These are phyloP conservation scores for Pseudochaenichthys georgianus DNA, from an alignment of 2,797 vertebrate genomes.

Conservation along the genomic window DNA sequence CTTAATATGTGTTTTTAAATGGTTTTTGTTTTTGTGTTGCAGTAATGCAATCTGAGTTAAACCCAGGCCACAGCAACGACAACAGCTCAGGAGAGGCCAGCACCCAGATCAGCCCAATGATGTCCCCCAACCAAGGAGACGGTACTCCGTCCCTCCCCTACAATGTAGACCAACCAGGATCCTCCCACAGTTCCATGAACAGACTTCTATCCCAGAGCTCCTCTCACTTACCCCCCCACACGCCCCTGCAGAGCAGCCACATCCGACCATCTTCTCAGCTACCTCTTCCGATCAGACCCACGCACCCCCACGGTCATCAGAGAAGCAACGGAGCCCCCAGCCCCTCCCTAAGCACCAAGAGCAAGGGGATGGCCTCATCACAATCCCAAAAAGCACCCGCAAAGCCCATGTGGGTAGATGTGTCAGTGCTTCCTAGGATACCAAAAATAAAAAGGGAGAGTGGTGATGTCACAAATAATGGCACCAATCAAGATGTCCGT, in stretches of 20 bases:
- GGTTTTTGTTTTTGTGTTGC: constrained; percentile 24
- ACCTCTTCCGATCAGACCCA: constrained; percentile 50
- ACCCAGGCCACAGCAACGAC: constrained; percentile 55
- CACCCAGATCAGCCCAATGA: constrained; percentile 34
- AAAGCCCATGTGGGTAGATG: constrained; percentile 88
- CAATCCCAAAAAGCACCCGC: constrained; percentile 71
- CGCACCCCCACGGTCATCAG: constrained; percentile 9
- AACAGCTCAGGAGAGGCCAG: constrained; percentile 64
- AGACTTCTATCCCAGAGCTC: constrained; percentile 60
- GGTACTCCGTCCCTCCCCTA: constrained; percentile 52
- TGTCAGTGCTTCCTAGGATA: constrained; percentile 94
- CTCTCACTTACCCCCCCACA: constrained; percentile 30
- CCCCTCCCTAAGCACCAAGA: constrained; percentile 52
- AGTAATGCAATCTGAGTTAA: constrained; percentile 80
- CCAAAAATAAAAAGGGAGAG: constrained; percentile 93
- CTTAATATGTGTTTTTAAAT: background rate
- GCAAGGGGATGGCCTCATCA: constrained; percentile 38
- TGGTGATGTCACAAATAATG: constrained; percentile 34
- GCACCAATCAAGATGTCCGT: constrained; percentile 19
- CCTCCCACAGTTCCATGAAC: constrained; percentile 53
- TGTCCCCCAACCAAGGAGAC: constrained; percentile 68
- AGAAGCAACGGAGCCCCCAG: constrained; percentile 35
- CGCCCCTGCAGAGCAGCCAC: constrained; percentile 35
- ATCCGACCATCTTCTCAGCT: constrained; percentile 46
- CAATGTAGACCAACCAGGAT: constrained; percentile 50